A percentile compares a stretch with the other conserved stretches of the same genome.
Conservation (phyloP, 2,888 invertebrate species). For the Himalopsyche tibetana region DNA sequence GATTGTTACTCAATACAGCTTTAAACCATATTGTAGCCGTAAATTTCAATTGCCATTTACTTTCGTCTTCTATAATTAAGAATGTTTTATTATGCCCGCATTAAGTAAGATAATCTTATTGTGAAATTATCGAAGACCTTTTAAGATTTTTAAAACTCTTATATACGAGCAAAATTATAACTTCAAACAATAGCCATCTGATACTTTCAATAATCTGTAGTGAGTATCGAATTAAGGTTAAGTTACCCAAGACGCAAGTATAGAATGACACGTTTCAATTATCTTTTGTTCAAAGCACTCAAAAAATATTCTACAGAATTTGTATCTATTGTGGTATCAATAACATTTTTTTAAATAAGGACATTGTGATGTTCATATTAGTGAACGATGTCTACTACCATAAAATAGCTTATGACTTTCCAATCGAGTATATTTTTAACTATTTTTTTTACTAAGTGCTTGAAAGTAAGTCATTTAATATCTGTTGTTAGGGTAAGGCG, state of each 20-base stretch:
- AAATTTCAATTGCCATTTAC: background rate
- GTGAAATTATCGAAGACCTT: slow-evolving; percentile 15
- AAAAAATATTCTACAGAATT: no score
- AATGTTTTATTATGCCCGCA: slow-evolving; percentile 1
- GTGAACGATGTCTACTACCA: no score
- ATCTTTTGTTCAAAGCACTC: no score
- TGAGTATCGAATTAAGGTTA: background rate
- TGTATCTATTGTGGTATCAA: no score
- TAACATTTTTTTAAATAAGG: no score
- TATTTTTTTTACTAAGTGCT: no score
- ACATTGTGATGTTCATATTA: no score
- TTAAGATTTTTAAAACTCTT: background rate
- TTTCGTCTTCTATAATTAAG: background rate
- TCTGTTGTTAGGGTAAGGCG: no score
- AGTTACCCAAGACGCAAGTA: background rate
- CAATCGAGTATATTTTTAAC: no score
- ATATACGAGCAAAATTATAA: slow-evolving; percentile 4
- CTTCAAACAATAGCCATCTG: background rate
- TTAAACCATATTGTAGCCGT: background rate
- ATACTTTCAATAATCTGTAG: background rate
- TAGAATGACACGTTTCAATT: background rate
- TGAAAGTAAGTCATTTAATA: no score
- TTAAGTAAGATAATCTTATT: slow-evolving; percentile 2
- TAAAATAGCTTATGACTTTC: no score
- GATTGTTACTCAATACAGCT: no score